Percentiles rank a stretch among this genome's conserved stretches.
phyloP scores from a whole-genome alignment of 2,113 vertebrate genomes.

The Mastomys natalensis region DNA sequence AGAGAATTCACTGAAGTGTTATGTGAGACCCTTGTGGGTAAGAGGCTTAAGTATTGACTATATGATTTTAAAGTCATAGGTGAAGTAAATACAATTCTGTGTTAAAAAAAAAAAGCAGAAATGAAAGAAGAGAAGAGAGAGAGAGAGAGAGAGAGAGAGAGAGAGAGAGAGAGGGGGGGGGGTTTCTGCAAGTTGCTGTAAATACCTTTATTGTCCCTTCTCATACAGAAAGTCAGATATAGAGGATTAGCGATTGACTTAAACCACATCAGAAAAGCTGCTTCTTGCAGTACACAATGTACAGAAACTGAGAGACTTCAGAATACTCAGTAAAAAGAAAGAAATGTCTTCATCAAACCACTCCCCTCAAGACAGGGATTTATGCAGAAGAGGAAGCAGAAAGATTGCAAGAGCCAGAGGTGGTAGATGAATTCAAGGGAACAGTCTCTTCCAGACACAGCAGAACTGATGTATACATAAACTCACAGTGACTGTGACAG shows the following conservation, averaged over 20 bases:
- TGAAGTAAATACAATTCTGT: neutral
- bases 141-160: neutral
- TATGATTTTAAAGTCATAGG: neutral
- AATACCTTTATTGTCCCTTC: neutral
- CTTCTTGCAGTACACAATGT: neutral
- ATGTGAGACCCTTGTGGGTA: neutral
- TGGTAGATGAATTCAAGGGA: neutral
- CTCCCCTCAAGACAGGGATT: neutral
- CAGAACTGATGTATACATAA: neutral
- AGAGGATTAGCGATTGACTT: neutral
- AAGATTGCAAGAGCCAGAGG: neutral
- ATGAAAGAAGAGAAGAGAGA: neutral
- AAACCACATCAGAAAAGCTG: neutral
- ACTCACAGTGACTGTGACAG: neutral
- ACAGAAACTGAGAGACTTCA: neutral
- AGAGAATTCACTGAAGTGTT: conserved; percentile 12
- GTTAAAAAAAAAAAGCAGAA: neutral
- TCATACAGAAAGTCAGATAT: neutral
- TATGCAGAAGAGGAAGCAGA: neutral
- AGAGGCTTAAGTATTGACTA: conserved; percentile 7
- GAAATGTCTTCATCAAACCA: neutral
- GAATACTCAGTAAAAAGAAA: neutral
- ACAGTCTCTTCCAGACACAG: neutral
- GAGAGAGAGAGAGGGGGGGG: too few species aligned
- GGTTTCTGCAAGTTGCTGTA: neutral